Percentiles rank a stretch among this genome's conserved stretches.
These are phyloP conservation scores for Clanis bilineata DNA, from an alignment of 2,888 invertebrate species.

Conservation along the genomic window DNA sequence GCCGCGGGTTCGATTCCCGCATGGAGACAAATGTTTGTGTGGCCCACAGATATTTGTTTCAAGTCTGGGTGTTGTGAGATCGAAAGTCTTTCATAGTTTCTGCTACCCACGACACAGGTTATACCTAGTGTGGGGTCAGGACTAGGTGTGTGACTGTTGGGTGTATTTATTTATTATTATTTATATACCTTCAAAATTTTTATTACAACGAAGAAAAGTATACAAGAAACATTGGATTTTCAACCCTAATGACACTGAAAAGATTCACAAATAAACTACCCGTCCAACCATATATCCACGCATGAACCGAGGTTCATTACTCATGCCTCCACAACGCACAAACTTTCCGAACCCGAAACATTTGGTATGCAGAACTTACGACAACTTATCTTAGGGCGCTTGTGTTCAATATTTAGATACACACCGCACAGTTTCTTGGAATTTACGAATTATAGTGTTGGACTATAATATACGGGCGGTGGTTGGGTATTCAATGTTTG, in stretches of 20 bases:
- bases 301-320: slow-evolving; percentile 39
- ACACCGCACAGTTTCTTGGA: neutral
- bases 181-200: too few species aligned
- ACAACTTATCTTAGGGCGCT: slow-evolving; percentile 46
- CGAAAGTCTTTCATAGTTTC: too few species aligned
- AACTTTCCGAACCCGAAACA: slow-evolving; percentile 55
- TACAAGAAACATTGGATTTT: too few species aligned
- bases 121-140: too few species aligned
- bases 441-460: neutral
- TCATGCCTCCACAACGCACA: slow-evolving; percentile 43
- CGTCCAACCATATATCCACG: neutral
- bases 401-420: slow-evolving; percentile 23
- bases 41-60: too few species aligned
- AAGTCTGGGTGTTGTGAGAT: too few species aligned
- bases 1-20: too few species aligned
- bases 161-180: too few species aligned
- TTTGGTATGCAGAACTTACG: slow-evolving; percentile 60
- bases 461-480: neutral
- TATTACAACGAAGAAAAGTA: too few species aligned
- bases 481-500: neutral
- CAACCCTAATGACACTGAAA: neutral
- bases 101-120: too few species aligned
- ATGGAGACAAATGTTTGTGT: too few species aligned
- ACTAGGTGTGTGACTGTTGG: too few species aligned
- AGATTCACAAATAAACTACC: neutral